Evolutionary conservation across 2,797 vertebrate genomes (phyloP), one percentile per base, ranked within the genome.

Genomic region (Crypturellus tataupa): DNA sequence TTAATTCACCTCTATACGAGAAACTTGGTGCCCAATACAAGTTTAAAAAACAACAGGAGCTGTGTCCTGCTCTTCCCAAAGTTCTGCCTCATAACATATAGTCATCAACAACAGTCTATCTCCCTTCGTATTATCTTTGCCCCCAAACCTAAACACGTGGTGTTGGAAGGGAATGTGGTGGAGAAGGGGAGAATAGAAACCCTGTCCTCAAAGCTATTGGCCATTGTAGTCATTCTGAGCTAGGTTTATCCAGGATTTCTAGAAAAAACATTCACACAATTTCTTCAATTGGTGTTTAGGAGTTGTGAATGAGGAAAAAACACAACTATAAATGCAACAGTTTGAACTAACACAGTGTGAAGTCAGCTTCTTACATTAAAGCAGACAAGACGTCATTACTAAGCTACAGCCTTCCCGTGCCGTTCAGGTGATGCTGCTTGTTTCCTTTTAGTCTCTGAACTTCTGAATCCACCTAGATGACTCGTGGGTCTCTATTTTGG

Each of bases 141-240:
- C 47, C 83, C 89, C 51, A 63, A 27, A 27, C 19, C 21, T 18
- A 39, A 60, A 23, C 1, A 10, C 0, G 3, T 3, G 25, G 65
- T 25, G 3, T 5, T 1, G 46, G n/a, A 20, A 1, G 0, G 53
- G 81, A 70, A 19, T 0, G 4, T 17, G 1, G 0, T 1, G 19
- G 63, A 40, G 37, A 67, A 64, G 31, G 67, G 60, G 60, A 21
- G 3, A 24, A 82, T 47, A 69, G 67, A 44, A 78, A 70, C 56
- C 80, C 49, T 21, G 49, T 44, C 39, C 75, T 85, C 91, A 19
- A 55, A 78, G 93, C 88, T 67, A 10, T 10, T 1, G 9, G 60
- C 64, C 23, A 1, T 27, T 2, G 13, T 12, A 24, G 60, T 75
- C 13, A 3, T 31, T 7, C 6, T 0, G 21, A 49, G 51, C 2